Conservation (phyloP, 2,113 vertebrate genomes). For the Amblyornis subalaris region DNA sequence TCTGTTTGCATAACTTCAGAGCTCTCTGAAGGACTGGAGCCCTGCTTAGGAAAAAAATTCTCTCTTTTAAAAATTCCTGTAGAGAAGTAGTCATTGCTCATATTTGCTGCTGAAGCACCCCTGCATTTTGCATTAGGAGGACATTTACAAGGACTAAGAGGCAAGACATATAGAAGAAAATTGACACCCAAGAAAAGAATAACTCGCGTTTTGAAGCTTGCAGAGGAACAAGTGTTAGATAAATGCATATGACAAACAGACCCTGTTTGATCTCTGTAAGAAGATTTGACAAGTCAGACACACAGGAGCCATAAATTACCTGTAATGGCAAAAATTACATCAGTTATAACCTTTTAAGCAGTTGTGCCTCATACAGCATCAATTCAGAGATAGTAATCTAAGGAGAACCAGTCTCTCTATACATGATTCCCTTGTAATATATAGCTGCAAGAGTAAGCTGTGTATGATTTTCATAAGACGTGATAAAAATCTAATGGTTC, state of each 20-base stretch:
- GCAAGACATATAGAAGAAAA: background rate
- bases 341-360: slow-evolving; percentile 62
- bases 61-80: slow-evolving; percentile 21
- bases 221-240: slow-evolving; percentile 37
- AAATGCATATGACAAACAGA: slow-evolving; percentile 46
- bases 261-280: slow-evolving; percentile 58
- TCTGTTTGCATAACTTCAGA: slow-evolving; percentile 18
- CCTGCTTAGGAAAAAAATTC: slow-evolving; percentile 8
- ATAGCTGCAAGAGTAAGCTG: slow-evolving; percentile 38
- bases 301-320: slow-evolving; percentile 60
- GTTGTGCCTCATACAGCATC: slow-evolving; percentile 43
- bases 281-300: slow-evolving; percentile 59
- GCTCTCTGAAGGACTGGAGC: slow-evolving; percentile 1
- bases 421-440: slow-evolving; percentile 5
- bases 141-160: slow-evolving; percentile 48
- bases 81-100: slow-evolving; percentile 18
- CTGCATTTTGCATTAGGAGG: slow-evolving; percentile 43
- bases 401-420: slow-evolving; percentile 31
- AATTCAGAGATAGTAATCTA: slow-evolving; percentile 55
- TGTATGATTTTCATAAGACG: slow-evolving; percentile 32
- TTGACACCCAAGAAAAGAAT: slow-evolving; percentile 50
- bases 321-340: slow-evolving; percentile 63
- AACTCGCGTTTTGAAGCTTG: slow-evolving; percentile 41
- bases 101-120: slow-evolving; percentile 30
- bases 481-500: slow-evolving; percentile 60